phyloP scores from a whole-genome alignment of 2,797 vertebrate species.

The Dendrocincla fuliginosa region DNA sequence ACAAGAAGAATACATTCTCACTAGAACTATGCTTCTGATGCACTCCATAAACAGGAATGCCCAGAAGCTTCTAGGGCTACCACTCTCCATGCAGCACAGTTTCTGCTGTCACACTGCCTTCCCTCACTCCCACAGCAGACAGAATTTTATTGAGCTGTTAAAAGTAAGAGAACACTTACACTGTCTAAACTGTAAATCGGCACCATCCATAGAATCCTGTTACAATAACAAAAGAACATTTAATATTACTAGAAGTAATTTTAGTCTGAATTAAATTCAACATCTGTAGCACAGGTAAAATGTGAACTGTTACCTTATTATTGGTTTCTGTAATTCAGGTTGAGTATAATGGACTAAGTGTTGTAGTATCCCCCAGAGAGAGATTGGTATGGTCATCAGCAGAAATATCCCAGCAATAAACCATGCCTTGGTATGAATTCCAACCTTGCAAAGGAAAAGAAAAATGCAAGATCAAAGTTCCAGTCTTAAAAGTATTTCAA shows the following conservation, averaged over 20 bases:
- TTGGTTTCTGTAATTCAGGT: slow-evolving; percentile 96
- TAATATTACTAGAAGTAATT: not conserved
- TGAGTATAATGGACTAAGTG: slow-evolving; percentile 98
- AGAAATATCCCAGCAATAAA: slow-evolving; percentile 98
- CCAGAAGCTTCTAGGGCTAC: not conserved
- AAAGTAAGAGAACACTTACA: slow-evolving; percentile 83
- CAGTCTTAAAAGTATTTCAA: not conserved
- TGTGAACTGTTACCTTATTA: slow-evolving; percentile 86
- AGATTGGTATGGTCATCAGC: slow-evolving; percentile 96
- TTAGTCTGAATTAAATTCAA: not conserved
- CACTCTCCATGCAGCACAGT: not conserved
- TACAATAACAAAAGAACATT: slow-evolving; percentile 60
- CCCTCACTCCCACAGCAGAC: not conserved
- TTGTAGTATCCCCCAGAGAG: slow-evolving; percentile 95
- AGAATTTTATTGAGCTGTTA: not conserved
- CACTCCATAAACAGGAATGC: not conserved
- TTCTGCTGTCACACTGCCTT: not conserved
- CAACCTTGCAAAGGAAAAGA: slow-evolving; percentile 79
- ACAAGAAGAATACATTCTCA: not conserved
- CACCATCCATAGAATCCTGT: slow-evolving; percentile 99
- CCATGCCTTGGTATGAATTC: slow-evolving; percentile 95
- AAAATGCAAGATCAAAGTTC: not conserved
- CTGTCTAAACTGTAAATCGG: slow-evolving; percentile 99
- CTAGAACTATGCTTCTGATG: not conserved
- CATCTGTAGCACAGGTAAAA: not conserved